phyloP scores from a whole-genome alignment of 1,140 invertebrate genomes.

The Neocloeon triangulifer region DNA sequence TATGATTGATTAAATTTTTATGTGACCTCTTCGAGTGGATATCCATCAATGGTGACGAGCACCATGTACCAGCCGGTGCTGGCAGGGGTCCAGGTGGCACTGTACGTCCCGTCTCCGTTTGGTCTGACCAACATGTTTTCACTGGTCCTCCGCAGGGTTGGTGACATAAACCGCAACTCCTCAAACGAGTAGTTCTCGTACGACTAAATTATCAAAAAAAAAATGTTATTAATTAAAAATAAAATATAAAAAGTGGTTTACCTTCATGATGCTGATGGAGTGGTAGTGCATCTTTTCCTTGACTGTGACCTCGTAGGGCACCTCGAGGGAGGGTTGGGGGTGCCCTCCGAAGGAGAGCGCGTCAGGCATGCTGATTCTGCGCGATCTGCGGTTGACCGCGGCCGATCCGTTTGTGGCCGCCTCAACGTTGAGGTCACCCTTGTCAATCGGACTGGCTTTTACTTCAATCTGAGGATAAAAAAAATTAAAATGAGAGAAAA shows the following conservation, averaged over 20 bases:
- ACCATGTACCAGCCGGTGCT: constrained; percentile 76
- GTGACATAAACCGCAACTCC: constrained; percentile 68
- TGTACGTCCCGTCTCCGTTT: constrained; percentile 71
- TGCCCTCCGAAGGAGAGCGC: constrained; percentile 47
- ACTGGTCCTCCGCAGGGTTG: constrained; percentile 42
- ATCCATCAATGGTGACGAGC: constrained; percentile 69
- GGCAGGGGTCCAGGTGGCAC: constrained; percentile 78
- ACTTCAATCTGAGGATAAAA: constrained; percentile 54
- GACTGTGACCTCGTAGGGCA: constrained; percentile 67
- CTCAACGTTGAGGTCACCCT: constrained; percentile 31
- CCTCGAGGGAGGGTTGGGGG: constrained; percentile 41
- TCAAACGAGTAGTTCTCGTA: constrained; percentile 94
- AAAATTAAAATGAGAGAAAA: constrained; percentile 6
- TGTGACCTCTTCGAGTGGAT: constrained; percentile 55
- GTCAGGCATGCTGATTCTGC: constrained; percentile 33
- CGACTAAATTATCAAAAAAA: constrained; percentile 22
- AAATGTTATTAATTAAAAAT: constrained; percentile 3
- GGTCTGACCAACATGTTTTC: constrained; percentile 67
- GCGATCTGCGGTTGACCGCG: constrained; percentile 12
- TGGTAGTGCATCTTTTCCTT: constrained; percentile 85
- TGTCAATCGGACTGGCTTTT: constrained; percentile 43
- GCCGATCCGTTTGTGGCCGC: constrained; percentile 13
- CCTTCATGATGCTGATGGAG: constrained; percentile 82
- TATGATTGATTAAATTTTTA: no score
- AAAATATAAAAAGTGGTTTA: constrained; percentile 11